Conservation (phyloP, 2,113 vertebrate species). For the Miniopterus natalensis region DNA sequence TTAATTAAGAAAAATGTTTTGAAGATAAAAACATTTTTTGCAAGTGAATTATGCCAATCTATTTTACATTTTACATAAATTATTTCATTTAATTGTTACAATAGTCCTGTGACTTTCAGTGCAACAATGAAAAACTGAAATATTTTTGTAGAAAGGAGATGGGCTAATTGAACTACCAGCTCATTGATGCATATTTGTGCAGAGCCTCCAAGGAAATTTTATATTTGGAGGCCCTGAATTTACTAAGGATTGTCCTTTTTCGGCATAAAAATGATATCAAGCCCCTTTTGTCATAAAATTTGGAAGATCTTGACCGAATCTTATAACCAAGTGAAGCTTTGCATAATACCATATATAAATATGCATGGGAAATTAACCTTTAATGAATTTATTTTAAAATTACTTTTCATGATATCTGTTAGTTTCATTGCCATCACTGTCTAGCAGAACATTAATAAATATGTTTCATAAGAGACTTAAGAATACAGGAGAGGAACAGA, state of each 20-base stretch:
- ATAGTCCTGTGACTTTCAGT: not conserved
- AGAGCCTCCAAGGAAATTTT: not conserved
- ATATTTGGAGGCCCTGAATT: not conserved
- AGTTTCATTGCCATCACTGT: not conserved
- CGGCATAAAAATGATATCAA: not conserved
- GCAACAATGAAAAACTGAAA: not conserved
- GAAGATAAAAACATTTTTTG: not conserved
- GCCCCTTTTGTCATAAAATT: not conserved
- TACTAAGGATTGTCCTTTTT: not conserved
- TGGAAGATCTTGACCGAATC: not conserved
- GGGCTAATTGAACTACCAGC: not conserved
- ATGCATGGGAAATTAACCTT: slow-evolving; percentile 3
- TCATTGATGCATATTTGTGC: not conserved
- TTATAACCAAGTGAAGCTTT: not conserved
- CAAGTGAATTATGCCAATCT: not conserved
- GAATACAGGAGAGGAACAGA: not conserved
- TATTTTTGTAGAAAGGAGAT: not conserved
- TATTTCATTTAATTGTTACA: not conserved
- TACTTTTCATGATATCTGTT: not conserved
- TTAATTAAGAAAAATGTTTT: not conserved
- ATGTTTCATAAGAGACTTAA: not conserved
- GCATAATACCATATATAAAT: not conserved
- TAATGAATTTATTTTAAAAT: slow-evolving; percentile 11
- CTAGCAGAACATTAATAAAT: not conserved
- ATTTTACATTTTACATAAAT: not conserved